Base-by-base conservation (phyloP, 1,140 invertebrate genomes). In the Drosophila azteca region DNA sequence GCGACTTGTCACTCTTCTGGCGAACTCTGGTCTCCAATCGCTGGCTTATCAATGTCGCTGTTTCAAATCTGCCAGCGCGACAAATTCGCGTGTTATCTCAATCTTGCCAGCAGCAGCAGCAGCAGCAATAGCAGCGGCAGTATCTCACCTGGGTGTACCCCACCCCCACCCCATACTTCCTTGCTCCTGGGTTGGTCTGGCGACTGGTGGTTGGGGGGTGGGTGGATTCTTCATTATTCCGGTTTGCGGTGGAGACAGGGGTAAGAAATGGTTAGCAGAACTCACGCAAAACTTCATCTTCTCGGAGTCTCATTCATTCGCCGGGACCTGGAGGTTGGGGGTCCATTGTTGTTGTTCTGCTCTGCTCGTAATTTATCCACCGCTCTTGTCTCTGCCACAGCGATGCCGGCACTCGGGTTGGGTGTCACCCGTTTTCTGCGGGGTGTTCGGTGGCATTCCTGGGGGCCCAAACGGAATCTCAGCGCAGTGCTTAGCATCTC, bases 41-140 rank as follows among this genome's bases (percentile, higher is more conserved):
- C 50, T 17, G 45, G 49, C 44, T 57, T 80, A 75, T 70, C 75
- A 77, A 29, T 62, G 81, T 81, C 79, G 29, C 60, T 53, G 58
- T 43, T 49, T 74, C 62, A 52, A 79, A 77, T 77, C 74, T 69
- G 60, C 54, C 74, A 71, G 74, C 55, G 75, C 70, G 70, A 76
- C 78, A 79, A 87, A 87, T 87, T 82, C 83, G 66, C 62, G 50
- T 49, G 50, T 71, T 87, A 87, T 87, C 82, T 70, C 46, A 64
- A 81, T 75, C 78, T 71, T 53, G 46, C 55, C 59, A 74, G 57
- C 63, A 79, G 66, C 55, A 62, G 51, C 26, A 41, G 17, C 31
- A 17, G 7, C 7, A 78, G 66, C 54, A 61, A 45, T 35, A 41
- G 17, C 31, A 20, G 8, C 8, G n/a, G n/a, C n/a, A n/a, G n/a